A percentile compares a stretch with the other conserved stretches of the same genome.
Evolutionary conservation across 2,888 invertebrate species (phyloP).

Genomic region (Kuschelorhynchus macadamiae): DNA sequence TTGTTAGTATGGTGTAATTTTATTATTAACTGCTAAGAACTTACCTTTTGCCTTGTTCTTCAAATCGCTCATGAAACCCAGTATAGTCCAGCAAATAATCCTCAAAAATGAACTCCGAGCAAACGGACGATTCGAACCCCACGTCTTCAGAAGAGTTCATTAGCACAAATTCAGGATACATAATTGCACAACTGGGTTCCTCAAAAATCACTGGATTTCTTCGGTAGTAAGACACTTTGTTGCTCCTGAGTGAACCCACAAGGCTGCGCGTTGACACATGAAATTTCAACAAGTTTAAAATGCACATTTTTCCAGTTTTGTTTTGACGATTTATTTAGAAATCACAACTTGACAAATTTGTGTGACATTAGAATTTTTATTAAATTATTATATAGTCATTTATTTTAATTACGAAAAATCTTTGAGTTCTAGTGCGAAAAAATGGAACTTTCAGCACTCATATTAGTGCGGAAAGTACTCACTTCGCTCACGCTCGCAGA

Average conservation of each 20-base stretch:
- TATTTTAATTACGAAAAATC: too few relatives aligned
- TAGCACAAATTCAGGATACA: slow-evolving; percentile 55
- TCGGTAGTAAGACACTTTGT: slow-evolving; percentile 44
- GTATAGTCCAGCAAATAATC: slow-evolving; percentile 51
- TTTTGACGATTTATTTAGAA: neutral
- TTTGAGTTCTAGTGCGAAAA: too few relatives aligned
- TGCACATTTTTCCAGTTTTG: slow-evolving; percentile 69
- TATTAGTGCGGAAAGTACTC: too few relatives aligned
- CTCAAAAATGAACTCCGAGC: slow-evolving; percentile 52
- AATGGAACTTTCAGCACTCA: too few relatives aligned
- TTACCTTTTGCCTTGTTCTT: slow-evolving; percentile 45
- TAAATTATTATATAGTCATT: too few relatives aligned
- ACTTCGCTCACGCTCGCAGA: too few relatives aligned
- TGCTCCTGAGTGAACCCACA: slow-evolving; percentile 61
- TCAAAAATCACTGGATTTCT: slow-evolving; percentile 49
- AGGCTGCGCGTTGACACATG: slow-evolving; percentile 69
- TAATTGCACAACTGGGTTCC: slow-evolving; percentile 36
- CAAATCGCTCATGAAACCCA: slow-evolving; percentile 50
- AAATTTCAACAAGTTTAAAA: slow-evolving; percentile 72
- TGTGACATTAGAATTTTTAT: too few relatives aligned
- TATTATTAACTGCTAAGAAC: slow-evolving; percentile 10
- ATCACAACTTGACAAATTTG: too few relatives aligned
- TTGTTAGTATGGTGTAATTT: too few relatives aligned
- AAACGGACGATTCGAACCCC: slow-evolving; percentile 51
- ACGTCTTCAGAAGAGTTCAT: slow-evolving; percentile 48